Percentiles rank a stretch among this genome's conserved stretches.
phyloP scores from a whole-genome alignment of 2,113 vertebrate genomes.

The Tretioscincus oriximinensis region DNA sequence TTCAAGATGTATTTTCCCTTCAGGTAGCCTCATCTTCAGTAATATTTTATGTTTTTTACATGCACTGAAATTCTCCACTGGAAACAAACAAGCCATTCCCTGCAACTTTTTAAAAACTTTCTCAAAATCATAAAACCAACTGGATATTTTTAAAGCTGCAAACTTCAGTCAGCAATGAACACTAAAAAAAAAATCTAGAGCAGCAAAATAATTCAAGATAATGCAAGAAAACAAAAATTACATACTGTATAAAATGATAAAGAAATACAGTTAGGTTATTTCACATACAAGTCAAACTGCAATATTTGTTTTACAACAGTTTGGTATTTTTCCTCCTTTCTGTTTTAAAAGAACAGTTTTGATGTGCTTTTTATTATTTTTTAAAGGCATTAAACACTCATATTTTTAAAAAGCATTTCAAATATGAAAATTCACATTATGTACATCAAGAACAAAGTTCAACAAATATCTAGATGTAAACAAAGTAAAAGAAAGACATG shows the following conservation, averaged over 20 bases:
- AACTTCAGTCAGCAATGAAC: background rate
- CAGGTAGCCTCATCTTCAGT: background rate
- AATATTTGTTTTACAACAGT: no score
- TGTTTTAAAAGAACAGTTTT: no score
- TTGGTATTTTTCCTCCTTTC: no score
- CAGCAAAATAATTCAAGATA: background rate
- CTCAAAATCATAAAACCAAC: background rate
- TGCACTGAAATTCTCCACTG: background rate
- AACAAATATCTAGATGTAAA: no score
- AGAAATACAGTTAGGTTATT: background rate
- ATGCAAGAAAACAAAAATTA: background rate
- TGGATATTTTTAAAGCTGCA: background rate
- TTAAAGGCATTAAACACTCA: no score
- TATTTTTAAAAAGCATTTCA: no score
- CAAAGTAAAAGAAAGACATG: no score
- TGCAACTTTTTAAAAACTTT: conserved; percentile 1
- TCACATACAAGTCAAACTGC: background rate
- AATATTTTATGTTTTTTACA: background rate
- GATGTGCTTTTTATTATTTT: no score
- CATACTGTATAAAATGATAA: background rate
- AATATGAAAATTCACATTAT: no score
- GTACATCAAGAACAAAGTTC: no score
- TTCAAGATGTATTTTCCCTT: background rate
- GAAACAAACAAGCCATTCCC: background rate
- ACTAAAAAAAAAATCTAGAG: background rate